Evolutionary conservation across 2,113 vertebrate genomes (phyloP), one percentile per base, ranked within the genome.

Genomic region (Thalassoma bifasciatum): DNA sequence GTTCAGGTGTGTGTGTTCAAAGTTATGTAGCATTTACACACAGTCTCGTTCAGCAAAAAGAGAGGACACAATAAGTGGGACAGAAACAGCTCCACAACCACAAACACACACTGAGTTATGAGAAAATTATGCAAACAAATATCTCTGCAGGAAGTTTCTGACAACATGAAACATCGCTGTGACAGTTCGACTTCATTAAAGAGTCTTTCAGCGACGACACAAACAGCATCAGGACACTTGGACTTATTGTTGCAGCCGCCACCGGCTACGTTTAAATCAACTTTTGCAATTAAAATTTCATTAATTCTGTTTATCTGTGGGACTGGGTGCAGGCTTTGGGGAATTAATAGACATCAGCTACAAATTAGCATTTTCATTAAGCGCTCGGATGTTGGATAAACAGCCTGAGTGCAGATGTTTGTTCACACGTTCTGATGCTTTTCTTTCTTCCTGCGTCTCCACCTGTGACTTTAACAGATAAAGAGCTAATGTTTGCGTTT

Each of bases 331-430:
- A 50, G 65, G 72, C 86, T 83, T 77, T 60, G 46, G 87, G 87
- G 86, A 89, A 86, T 90, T 85, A 87, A 79, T 76, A 90, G 65
- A 80, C 86, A 85, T 85, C 89, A 80, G 83, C 81, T 26, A 80
- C 76, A 84, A 86, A 88, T 88, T 86, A 86, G 83, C 89, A 90
- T 86, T 85, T 92, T 89, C 87, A 92, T 91, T 90, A 92, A 80
- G 56, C 30, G 23, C 46, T 60, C 34, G 76, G 36, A 46, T 77
- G 50, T 36, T 72, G 65, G 53, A 75, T 60, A 66, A 83, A 78
- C 21, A 36, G 9, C 53, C 62, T 44, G 52, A 21, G 40, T 3
- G 8, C 56, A 66, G 22, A 49, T 3, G 23, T 21, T 16, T 16
- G 0, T 40, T 37, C 51, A 49, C n/a, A n/a, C n/a, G n/a, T n/a